Evolutionary conservation across 1,140 invertebrate genomes (phyloP).

Genomic region (Proctacanthus coquilletti): DNA sequence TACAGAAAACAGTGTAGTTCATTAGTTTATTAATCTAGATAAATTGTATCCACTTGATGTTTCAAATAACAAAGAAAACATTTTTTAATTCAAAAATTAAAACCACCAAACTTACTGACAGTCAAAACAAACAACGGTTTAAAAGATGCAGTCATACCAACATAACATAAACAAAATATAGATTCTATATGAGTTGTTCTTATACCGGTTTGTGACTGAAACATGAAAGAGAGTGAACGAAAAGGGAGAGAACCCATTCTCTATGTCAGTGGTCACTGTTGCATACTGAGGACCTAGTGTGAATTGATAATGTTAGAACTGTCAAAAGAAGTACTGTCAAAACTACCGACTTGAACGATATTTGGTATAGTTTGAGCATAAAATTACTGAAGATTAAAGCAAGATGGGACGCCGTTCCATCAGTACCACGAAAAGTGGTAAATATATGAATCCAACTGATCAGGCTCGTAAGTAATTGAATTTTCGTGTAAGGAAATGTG

Average conservation of each 20-base stretch:
- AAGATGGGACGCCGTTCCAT: constrained; percentile 90
- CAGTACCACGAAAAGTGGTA: constrained; percentile 98
- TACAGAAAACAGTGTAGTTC: not conserved
- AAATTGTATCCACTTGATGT: not conserved
- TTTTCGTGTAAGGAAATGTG: constrained; percentile 4
- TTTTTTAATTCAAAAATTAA: not conserved
- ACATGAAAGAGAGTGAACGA: too few species aligned
- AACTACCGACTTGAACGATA: not conserved
- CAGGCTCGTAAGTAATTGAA: constrained; percentile 77
- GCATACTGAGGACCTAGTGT: not conserved
- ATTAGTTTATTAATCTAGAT: not conserved
- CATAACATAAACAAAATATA: too few species aligned
- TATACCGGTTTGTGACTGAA: too few species aligned
- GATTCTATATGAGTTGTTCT: too few species aligned
- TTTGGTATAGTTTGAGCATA: not conserved
- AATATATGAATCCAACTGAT: constrained; percentile 99
- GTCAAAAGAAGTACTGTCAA: not conserved
- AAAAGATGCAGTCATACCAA: too few species aligned
- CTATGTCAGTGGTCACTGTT: not conserved
- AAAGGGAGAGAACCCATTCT: not conserved
- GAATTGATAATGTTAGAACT: not conserved
- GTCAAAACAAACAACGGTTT: too few species aligned
- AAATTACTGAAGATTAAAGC: not conserved
- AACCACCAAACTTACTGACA: too few species aligned
- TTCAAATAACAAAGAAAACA: not conserved